Evolutionary conservation across 2,113 vertebrate genomes (phyloP), one percentile per base, ranked within the genome.

Genomic region (Sinocyclocheilus anophthalmus): DNA sequence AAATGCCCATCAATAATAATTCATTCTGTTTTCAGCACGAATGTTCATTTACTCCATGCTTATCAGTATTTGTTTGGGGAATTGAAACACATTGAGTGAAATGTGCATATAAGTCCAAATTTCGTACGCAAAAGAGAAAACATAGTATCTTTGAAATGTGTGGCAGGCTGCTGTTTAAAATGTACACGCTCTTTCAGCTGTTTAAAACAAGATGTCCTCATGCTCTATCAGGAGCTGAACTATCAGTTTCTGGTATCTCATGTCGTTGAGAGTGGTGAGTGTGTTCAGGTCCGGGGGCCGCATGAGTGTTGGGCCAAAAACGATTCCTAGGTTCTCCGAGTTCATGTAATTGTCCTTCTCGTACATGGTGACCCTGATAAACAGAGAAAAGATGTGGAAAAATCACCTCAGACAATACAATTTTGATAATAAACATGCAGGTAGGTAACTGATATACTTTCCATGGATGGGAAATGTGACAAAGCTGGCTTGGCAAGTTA

Each of bases 301-400:
- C 98, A 99, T 99, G 85, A 99, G 94, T 12, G 98, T 99, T 13
- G 98, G 98, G 33, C 98, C 98, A 83, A 99, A 99, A 88, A 99
- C 97, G 37, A 99, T 99, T 61, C 97, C 97, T 90, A 99, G 95
- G 84, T 99, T 99, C 93, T 99, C 98, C 57, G 97, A 93, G 14
- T 94, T 98, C 98, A 99, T 99, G 81, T 99, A 96, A 92, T 99
- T 99, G 76, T 99, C 96, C 91, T 99, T 99, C 93, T 98, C 97
- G 83, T 96, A 96, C 95, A 96, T 91, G 14, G 97, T 98, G 87
- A 99, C 97, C 92, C 98, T 99, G 92, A 63, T 92, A 88, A 70
- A 83, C 88, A 9, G 86, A 18, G 63, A 45, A n/a, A 39, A 84
- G 87, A n/a, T 3, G 5, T 76, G 73, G 39, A 57, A 86, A 85